Conservation (phyloP, 2,888 invertebrate genomes). For the Andrena chrysosceles region DNA sequence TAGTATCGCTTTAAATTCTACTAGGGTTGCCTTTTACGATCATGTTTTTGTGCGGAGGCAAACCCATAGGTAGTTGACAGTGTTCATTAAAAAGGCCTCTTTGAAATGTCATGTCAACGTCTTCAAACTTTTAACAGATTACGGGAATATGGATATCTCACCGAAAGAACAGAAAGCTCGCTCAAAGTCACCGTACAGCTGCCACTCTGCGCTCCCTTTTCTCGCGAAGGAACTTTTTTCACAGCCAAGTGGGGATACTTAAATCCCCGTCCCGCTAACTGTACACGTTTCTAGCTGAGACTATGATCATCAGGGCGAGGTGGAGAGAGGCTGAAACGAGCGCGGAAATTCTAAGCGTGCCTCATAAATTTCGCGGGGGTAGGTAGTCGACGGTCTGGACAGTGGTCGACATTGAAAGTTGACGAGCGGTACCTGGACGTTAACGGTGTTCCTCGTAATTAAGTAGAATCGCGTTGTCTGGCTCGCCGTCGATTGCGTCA, state of each 20-base stretch:
- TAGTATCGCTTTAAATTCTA: conserved; percentile 8
- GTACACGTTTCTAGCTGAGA: conserved; percentile 22
- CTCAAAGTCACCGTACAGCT: too few species aligned
- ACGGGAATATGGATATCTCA: not conserved
- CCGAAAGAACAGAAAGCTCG: too few species aligned
- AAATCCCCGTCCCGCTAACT: conserved; percentile 27
- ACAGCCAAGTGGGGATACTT: not conserved
- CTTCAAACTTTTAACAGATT: not conserved
- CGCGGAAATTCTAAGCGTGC: conserved; percentile 56
- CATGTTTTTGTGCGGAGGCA: not conserved
- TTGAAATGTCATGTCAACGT: too few species aligned
- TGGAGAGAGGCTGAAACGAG: conserved; percentile 26
- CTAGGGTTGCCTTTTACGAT: not conserved
- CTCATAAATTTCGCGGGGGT: conserved; percentile 58
- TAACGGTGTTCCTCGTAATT: conserved; percentile 76
- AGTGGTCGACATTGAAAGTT: conserved; percentile 70
- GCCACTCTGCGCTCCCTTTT: too few species aligned
- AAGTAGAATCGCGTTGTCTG: conserved; percentile 65
- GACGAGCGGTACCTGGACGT: conserved; percentile 71
- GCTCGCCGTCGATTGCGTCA: conserved; percentile 31
- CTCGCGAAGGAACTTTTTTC: not conserved
- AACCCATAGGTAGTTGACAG: not conserved
- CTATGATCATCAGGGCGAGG: not conserved
- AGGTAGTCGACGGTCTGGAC: conserved; percentile 35
- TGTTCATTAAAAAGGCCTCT: not conserved